These are phyloP conservation scores for Fregetta grallaria DNA, from an alignment of 2,113 vertebrate species.

Conservation along the genomic window DNA sequence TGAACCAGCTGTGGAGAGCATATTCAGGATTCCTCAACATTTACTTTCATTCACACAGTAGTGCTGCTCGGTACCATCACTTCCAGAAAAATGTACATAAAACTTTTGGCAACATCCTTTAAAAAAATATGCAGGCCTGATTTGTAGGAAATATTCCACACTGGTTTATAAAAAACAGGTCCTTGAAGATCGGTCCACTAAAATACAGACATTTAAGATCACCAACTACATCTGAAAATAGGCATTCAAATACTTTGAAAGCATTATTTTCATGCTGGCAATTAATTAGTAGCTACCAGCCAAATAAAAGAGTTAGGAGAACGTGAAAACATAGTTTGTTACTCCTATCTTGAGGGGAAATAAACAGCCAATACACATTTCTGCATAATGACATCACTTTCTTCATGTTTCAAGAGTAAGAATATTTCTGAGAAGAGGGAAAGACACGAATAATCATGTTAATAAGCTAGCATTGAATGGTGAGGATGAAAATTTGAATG, in stretches of 20 bases:
- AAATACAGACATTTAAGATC: neutral
- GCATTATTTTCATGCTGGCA: neutral
- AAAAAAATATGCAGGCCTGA: neutral
- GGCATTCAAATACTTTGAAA: neutral
- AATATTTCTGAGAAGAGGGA: neutral
- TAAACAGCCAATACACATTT: neutral
- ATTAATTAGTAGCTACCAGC: neutral
- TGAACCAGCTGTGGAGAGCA: neutral
- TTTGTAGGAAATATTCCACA: neutral
- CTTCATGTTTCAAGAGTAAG: neutral
- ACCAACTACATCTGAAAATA: neutral
- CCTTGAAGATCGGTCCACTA: neutral
- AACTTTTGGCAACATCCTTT: neutral
- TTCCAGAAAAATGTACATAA: neutral
- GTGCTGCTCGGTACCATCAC: neutral
- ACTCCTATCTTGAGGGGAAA: neutral
- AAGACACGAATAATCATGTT: neutral
- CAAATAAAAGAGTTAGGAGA: neutral
- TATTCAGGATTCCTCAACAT: neutral
- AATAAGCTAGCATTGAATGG: neutral
- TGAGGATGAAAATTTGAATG: neutral
- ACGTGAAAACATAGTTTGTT: rapidly evolving
- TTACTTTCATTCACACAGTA: neutral
- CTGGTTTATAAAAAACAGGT: neutral
- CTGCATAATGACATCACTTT: neutral